A percentile compares a stretch with the other conserved stretches of the same genome.
These are phyloP conservation scores for Drosophila greeni DNA, from an alignment of 2,888 invertebrate genomes.

Conservation along the genomic window DNA sequence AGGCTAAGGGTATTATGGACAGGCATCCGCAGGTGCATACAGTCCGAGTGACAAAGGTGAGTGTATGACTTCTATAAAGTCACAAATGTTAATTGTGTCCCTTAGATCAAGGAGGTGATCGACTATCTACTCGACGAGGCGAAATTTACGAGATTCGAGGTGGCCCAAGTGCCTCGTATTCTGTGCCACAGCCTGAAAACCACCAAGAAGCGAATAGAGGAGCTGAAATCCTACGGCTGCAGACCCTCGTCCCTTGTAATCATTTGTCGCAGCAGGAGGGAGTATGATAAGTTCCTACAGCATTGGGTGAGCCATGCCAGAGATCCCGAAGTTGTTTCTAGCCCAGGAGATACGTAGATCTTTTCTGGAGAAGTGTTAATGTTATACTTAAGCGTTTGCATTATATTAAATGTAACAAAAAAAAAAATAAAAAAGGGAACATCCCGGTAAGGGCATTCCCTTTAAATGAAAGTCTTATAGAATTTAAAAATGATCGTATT, in stretches of 20 bases:
- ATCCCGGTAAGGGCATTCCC: neutral
- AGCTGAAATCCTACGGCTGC: conserved; percentile 80
- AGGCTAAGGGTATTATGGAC: conserved; percentile 80
- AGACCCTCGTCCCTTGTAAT: conserved; percentile 80
- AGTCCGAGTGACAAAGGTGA: conserved; percentile 81
- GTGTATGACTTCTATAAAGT: neutral
- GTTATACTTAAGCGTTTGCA: neutral
- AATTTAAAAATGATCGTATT: neutral
- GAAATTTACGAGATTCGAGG: conserved; percentile 80
- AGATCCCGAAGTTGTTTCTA: neutral
- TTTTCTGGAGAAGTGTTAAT: neutral
- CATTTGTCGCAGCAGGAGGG: conserved; percentile 81
- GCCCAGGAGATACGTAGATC: neutral
- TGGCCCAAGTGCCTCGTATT: conserved; percentile 81
- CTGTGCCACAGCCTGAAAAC: conserved; percentile 81
- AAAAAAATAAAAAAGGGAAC: neutral
- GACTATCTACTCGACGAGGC: conserved; percentile 81
- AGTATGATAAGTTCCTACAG: conserved; percentile 80
- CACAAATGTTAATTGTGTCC: neutral
- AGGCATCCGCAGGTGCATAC: conserved; percentile 81
- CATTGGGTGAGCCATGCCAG: conserved; percentile 61
- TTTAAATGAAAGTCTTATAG: neutral
- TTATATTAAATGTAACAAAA: neutral
- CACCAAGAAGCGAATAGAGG: conserved; percentile 80
- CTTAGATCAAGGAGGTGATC: conserved; percentile 81